phyloP scores from a whole-genome alignment of 2,888 invertebrate species.

The Luffia ferchaultella region DNA sequence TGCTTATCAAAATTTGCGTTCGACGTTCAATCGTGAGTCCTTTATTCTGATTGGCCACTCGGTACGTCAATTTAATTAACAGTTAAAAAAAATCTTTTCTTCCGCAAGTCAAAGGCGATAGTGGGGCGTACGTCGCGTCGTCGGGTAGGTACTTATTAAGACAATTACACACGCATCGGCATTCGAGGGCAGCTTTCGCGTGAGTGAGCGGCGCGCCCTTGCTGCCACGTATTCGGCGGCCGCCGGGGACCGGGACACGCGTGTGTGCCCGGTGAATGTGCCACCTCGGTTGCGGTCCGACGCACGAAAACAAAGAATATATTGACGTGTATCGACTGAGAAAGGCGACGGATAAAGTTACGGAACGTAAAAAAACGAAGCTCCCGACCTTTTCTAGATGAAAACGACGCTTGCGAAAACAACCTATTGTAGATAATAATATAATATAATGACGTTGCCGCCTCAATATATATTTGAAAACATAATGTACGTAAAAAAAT shows the following conservation, averaged over 20 bases:
- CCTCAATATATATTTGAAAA: no score
- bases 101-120: background rate
- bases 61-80: no score
- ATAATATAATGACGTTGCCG: no score
- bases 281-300: background rate
- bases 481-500: no score
- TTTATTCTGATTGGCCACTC: no score
- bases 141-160: background rate
- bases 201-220: conserved; percentile 7
- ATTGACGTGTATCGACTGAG: background rate
- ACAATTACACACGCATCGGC: background rate
- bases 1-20: no score
- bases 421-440: no score
- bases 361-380: background rate
- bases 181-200: conserved; percentile 1
- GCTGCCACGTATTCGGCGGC: conserved; percentile 1
- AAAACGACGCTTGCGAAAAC: no score
- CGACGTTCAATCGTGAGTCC: no score
- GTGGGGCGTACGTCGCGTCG: background rate
- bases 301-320: background rate
- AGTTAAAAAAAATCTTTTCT: background rate
- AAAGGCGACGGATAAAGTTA: background rate
- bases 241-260: background rate
- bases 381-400: background rate
- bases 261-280: background rate